Evolutionary conservation across 1,140 invertebrate genomes (phyloP).

Genomic region (Panulirus ornatus): DNA sequence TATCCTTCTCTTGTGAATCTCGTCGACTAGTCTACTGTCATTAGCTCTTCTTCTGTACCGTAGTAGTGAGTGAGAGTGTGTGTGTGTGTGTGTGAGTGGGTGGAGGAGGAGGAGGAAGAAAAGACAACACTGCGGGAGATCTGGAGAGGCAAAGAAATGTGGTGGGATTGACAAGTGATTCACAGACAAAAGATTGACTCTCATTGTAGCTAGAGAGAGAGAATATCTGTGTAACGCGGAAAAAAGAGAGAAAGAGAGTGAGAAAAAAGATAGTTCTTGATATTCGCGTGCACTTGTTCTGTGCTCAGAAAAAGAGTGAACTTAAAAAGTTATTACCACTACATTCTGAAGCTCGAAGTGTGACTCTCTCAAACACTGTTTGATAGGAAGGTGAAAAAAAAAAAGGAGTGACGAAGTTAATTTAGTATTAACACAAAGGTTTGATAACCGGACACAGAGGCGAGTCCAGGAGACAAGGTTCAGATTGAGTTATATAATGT

Average conservation of each 20-base stretch:
- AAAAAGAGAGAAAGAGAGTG: background rate
- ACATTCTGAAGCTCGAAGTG: background rate
- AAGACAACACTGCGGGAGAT: background rate
- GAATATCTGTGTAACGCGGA: background rate
- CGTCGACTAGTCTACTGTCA: constrained; percentile 63
- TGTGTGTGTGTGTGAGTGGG: background rate
- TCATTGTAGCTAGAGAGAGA: background rate
- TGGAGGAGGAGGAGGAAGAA: background rate
- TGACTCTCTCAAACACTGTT: background rate
- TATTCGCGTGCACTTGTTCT: no score
- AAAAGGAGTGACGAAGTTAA: constrained; percentile 4
- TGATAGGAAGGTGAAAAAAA: background rate
- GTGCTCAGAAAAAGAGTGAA: no score
- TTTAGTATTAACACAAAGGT: constrained; percentile 6
- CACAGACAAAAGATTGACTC: background rate
- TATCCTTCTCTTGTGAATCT: constrained; percentile 61
- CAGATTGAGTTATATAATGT: no score
- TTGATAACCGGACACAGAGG: background rate
- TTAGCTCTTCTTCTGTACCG: constrained; percentile 56
- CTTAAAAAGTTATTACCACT: no score
- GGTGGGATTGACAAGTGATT: background rate
- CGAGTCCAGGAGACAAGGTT: background rate
- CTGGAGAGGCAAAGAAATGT: background rate
- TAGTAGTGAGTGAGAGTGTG: no score
- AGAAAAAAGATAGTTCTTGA: no score